A percentile compares a stretch with the other conserved stretches of the same genome.
Evolutionary conservation across 1,140 invertebrate species (phyloP).

Genomic region (Drosophila nasuta): DNA sequence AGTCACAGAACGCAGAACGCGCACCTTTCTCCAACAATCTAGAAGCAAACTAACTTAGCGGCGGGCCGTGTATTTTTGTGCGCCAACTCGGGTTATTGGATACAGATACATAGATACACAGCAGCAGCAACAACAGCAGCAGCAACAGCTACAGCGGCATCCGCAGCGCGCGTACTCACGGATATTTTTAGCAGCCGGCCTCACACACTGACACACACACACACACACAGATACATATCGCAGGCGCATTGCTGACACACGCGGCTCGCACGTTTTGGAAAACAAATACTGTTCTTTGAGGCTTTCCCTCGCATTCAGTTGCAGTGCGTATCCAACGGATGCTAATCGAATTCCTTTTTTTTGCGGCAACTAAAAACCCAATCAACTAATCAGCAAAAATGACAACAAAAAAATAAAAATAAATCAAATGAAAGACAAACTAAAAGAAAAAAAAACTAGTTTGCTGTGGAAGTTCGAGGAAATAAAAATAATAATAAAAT

Average conservation of each 20-base stretch:
- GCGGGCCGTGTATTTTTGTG: constrained; percentile 64
- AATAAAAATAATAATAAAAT: constrained; percentile 46
- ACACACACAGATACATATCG: constrained; percentile 19
- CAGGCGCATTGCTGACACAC: constrained; percentile 58
- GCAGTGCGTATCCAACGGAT: constrained; percentile 39
- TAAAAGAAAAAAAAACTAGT: constrained; percentile 47
- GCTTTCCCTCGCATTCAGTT: constrained; percentile 52
- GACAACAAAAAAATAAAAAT: constrained; percentile 21
- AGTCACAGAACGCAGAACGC: constrained; percentile 40
- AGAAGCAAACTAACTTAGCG: constrained; percentile 6
- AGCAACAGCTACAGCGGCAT: constrained; percentile 8
- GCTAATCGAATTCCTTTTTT: constrained; percentile 2
- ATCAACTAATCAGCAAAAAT: constrained; percentile 16
- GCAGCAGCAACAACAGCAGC: constrained; percentile 26
- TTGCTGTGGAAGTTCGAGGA: constrained; percentile 51
- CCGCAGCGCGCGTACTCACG: constrained; percentile 69
- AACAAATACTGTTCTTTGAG: constrained; percentile 43
- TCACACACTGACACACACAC: constrained; percentile 48
- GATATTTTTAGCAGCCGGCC: constrained; percentile 80
- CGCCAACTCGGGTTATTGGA: constrained; percentile 75
- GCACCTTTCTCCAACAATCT: constrained; percentile 62
- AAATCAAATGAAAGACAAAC: constrained; percentile 31
- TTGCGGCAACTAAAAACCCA: background rate
- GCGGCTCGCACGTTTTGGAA: constrained; percentile 79
- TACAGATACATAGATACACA: constrained; percentile 62